Conservation (phyloP, 2,113 vertebrate genomes). For the Brienomyrus brachyistius region DNA sequence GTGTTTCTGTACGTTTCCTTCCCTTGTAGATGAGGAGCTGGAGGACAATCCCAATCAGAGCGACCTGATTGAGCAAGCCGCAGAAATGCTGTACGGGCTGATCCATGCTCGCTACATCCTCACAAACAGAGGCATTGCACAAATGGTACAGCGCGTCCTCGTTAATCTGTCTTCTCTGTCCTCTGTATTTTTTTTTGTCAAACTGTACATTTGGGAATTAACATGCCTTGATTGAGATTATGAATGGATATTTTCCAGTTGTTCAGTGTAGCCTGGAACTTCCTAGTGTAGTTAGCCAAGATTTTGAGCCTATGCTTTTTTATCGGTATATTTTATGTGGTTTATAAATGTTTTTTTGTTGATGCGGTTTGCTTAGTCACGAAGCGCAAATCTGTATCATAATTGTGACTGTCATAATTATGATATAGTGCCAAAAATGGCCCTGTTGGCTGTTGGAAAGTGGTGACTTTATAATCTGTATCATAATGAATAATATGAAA, state of each 20-base stretch:
- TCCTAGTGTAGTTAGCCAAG: background rate
- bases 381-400: background rate
- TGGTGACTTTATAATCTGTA: background rate
- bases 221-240: background rate
- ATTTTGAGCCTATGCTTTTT: background rate
- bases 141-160: constrained; percentile 66
- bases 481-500: background rate
- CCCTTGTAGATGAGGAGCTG: constrained; percentile 74
- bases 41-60: constrained; percentile 95
- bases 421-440: background rate
- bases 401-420: background rate
- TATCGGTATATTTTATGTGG: background rate
- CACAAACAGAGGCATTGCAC: constrained; percentile 90
- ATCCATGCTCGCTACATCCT: constrained; percentile 93
- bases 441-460: background rate
- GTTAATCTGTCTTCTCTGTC: background rate
- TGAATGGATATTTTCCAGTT: background rate
- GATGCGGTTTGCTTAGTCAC: background rate
- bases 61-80: constrained; percentile 89
- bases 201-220: background rate
- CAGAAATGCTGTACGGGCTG: constrained; percentile 89
- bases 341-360: too few species aligned
- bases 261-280: background rate
- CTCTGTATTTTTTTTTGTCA: constrained; percentile 1
- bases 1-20: background rate